phyloP scores from a whole-genome alignment of 2,113 vertebrate genomes.

The Pagrus major region DNA sequence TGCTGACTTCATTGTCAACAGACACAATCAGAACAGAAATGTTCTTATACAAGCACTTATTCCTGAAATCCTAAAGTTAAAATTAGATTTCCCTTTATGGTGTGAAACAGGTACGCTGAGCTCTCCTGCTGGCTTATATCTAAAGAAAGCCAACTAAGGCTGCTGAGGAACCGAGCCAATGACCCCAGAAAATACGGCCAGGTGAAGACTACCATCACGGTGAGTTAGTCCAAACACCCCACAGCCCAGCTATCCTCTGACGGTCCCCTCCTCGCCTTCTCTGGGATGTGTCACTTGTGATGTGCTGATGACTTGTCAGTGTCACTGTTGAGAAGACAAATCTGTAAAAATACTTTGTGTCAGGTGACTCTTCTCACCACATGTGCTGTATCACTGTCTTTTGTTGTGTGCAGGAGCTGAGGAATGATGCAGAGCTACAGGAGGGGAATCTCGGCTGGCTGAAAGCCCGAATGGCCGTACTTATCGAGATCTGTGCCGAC shows the following conservation, averaged over 20 bases:
- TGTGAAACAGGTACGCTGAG: conserved; percentile 89
- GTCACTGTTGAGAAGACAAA: background rate
- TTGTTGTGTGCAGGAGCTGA: conserved; percentile 86
- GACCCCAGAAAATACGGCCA: conserved; percentile 88
- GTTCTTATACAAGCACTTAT: background rate
- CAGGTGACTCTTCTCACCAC: conserved; percentile 18
- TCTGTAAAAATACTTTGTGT: background rate
- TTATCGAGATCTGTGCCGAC: conserved; percentile 88
- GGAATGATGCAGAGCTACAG: conserved; percentile 86
- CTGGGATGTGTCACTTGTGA: conserved; percentile 13
- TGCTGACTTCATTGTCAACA: background rate
- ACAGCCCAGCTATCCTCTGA: background rate
- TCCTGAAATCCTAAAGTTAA: background rate
- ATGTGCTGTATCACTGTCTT: conserved; percentile 12
- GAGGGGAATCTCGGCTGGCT: conserved; percentile 91
- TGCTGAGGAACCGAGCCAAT: conserved; percentile 84
- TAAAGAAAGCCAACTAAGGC: conserved; percentile 88
- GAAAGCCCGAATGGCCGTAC: conserved; percentile 88
- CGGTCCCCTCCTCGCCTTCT: background rate
- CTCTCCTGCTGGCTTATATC: conserved; percentile 90
- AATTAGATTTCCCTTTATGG: conserved; percentile 7
- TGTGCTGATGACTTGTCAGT: background rate
- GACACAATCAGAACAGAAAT: background rate
- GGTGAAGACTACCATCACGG: conserved; percentile 86
- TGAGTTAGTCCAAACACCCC: conserved; percentile 63